These are phyloP conservation scores for Anastrepha ludens DNA, from an alignment of 1,140 invertebrate genomes.

Conservation along the genomic window DNA sequence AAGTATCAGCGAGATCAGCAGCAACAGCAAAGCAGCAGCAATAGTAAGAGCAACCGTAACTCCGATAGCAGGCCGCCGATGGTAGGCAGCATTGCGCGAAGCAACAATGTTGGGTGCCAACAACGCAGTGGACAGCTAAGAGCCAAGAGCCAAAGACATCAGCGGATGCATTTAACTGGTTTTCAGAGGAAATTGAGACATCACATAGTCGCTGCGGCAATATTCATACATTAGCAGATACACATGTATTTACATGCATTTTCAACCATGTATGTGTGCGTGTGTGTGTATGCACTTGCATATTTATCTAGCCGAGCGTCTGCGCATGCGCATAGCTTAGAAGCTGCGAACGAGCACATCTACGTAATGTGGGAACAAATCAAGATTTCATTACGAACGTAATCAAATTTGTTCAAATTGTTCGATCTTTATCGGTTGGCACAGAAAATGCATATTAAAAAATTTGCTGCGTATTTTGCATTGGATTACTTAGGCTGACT, in stretches of 20 bases:
- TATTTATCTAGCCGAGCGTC: not conserved
- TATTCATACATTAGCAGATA: not conserved
- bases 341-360: not conserved
- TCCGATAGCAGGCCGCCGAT: not conserved
- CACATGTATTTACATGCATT: not conserved
- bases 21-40: not conserved
- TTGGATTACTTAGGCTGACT: constrained; percentile 2
- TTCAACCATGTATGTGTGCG: not conserved
- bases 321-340: not conserved
- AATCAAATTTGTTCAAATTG: constrained; percentile 50
- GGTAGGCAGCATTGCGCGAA: not conserved
- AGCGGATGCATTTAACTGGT: constrained; percentile 47
- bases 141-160: constrained; percentile 19
- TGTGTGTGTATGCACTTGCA: not conserved
- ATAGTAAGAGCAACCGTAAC: not conserved
- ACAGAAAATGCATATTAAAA: constrained; percentile 38
- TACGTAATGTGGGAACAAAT: constrained; percentile 35
- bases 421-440: constrained; percentile 34
- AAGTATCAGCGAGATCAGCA: constrained; percentile 44
- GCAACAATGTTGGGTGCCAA: constrained; percentile 20
- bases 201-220: constrained; percentile 13
- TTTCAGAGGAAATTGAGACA: constrained; percentile 48
- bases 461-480: constrained; percentile 46
- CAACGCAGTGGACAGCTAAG: not conserved
- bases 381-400: constrained; percentile 40